These are phyloP conservation scores for Reticulitermes speratus DNA, from an alignment of 1,140 invertebrate species.

Conservation along the genomic window DNA sequence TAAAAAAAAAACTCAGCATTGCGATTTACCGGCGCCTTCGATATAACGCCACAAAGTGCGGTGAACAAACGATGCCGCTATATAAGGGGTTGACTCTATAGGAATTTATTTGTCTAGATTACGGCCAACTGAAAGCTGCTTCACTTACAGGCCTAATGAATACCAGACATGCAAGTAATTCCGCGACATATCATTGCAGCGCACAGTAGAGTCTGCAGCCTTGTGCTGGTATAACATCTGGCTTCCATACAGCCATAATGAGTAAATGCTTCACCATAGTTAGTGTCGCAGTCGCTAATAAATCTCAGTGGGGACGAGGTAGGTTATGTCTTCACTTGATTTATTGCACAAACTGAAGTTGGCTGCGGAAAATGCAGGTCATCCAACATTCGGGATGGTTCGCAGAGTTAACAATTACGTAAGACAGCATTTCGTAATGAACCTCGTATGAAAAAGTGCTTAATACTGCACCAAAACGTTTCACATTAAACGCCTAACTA, in stretches of 20 bases:
- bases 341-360: not conserved
- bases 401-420: not conserved
- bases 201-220: not conserved
- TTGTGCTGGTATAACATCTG: not conserved
- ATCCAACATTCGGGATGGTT: not conserved
- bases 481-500: not conserved
- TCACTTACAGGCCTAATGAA: too few species aligned
- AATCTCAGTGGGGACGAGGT: not conserved
- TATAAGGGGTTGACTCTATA: too few species aligned
- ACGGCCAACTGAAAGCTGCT: too few species aligned
- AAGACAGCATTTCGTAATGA: not conserved
- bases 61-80: too few species aligned
- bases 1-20: too few species aligned
- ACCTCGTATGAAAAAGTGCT: not conserved
- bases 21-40: too few species aligned
- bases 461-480: not conserved
- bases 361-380: constrained; percentile 7
- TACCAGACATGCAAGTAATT: too few species aligned
- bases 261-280: not conserved
- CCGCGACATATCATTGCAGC: too few species aligned
- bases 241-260: not conserved
- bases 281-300: not conserved
- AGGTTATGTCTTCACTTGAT: constrained; percentile 8
- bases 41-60: too few species aligned
- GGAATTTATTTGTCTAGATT: too few species aligned